Percentiles rank a stretch among this genome's conserved stretches.
phyloP scores from a whole-genome alignment of 1,140 invertebrate species.

The Bombus superbus region DNA sequence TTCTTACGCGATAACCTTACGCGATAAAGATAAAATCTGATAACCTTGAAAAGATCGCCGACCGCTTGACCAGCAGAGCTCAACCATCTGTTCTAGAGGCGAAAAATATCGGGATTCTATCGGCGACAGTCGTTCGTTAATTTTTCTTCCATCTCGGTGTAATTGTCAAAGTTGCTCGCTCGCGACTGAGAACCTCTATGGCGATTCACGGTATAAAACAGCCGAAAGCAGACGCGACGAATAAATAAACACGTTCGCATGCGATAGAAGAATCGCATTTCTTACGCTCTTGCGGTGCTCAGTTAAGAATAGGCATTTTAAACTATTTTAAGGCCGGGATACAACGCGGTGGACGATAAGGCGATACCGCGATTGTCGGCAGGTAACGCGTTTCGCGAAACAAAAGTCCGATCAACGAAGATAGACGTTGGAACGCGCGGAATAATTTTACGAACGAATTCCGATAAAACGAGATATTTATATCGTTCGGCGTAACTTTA shows the following conservation, averaged over 20 bases:
- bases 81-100: too few relatives aligned
- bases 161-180: background rate
- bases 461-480: background rate
- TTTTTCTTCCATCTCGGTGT: background rate
- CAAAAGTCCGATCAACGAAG: background rate
- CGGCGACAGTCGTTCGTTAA: background rate
- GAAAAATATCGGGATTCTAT: background rate
- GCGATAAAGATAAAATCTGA: too few relatives aligned
- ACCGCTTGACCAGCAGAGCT: too few relatives aligned
- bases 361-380: background rate
- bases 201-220: background rate
- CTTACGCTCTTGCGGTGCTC: slow-evolving; percentile 21
- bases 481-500: background rate
- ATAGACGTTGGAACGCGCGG: background rate
- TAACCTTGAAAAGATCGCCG: too few relatives aligned
- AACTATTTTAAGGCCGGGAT: slow-evolving; percentile 33
- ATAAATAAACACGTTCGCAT: slow-evolving; percentile 16
- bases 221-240: background rate
- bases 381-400: background rate
- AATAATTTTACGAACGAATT: background rate
- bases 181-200: background rate
- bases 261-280: slow-evolving; percentile 38
- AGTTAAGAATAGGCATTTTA: slow-evolving; percentile 30
- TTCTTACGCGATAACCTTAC: background rate
- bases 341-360: slow-evolving; percentile 10